These are phyloP conservation scores for Sinelater perroti DNA, from an alignment of 2,888 invertebrate genomes.

Conservation along the genomic window DNA sequence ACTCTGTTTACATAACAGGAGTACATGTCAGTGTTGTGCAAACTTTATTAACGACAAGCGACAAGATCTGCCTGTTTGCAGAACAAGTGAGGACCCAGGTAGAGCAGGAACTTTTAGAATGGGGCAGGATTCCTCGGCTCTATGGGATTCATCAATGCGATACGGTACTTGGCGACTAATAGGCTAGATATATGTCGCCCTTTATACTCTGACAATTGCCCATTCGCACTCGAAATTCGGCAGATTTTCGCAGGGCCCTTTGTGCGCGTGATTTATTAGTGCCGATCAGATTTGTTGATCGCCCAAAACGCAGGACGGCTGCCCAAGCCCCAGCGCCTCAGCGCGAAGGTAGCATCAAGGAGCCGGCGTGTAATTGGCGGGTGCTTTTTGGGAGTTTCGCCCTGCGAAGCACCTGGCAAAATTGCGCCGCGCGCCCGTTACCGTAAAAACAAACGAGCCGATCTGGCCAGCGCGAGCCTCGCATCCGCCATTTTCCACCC, in stretches of 20 bases:
- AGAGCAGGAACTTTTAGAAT: constrained; percentile 22
- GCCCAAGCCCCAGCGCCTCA: no score
- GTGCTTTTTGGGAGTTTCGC: no score
- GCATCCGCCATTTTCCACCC: constrained; percentile 57
- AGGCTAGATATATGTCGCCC: constrained; percentile 30
- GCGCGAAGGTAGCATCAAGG: no score
- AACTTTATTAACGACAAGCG: constrained; percentile 61
- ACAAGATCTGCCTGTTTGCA: constrained; percentile 55
- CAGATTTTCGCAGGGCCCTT: constrained; percentile 26
- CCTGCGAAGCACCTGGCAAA: constrained; percentile 39
- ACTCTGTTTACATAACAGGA: constrained; percentile 55
- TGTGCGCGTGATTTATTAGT: constrained; percentile 30
- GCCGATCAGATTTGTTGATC: no score
- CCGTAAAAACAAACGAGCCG: constrained; percentile 56
- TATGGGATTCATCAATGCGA: constrained; percentile 36
- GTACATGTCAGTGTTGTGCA: constrained; percentile 58
- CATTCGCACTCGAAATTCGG: constrained; percentile 28
- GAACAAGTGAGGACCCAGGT: constrained; percentile 29
- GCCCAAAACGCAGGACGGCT: no score
- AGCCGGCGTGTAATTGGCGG: no score
- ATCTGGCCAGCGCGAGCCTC: constrained; percentile 55
- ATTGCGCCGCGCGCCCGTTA: constrained; percentile 44
- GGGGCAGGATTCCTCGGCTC: constrained; percentile 29
- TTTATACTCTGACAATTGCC: constrained; percentile 32
- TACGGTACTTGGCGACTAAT: constrained; percentile 35